Evolutionary conservation across 2,888 invertebrate species (phyloP).

Genomic region (Automeris io): DNA sequence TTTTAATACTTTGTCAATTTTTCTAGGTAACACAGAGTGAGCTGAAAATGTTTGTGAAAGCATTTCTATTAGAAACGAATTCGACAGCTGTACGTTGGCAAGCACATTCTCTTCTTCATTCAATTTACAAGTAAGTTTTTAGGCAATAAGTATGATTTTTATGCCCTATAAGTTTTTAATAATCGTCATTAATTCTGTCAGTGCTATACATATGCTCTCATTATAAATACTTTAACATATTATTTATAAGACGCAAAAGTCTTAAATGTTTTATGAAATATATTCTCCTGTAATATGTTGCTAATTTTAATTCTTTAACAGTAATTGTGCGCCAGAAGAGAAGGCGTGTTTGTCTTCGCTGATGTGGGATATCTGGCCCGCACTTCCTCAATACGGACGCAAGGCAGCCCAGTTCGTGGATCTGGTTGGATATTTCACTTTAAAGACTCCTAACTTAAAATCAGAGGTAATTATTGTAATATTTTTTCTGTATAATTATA

Average conservation of each 20-base stretch:
- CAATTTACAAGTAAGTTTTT: slow-evolving; percentile 86
- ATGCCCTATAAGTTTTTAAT: too few relatives aligned
- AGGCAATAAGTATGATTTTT: too few relatives aligned
- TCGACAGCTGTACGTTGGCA: slow-evolving; percentile 96
- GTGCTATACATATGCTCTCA: too few relatives aligned
- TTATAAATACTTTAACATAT: too few relatives aligned
- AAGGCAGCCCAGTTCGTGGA: slow-evolving; percentile 98
- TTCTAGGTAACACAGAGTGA: slow-evolving; percentile 77
- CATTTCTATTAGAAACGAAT: slow-evolving; percentile 95
- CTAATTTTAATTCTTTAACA: slow-evolving; percentile 28
- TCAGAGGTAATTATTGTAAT: slow-evolving; percentile 64
- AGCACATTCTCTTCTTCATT: slow-evolving; percentile 90
- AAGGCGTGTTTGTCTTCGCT: slow-evolving; percentile 88
- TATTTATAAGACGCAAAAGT: too few relatives aligned
- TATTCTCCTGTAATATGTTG: not conserved
- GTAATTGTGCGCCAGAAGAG: slow-evolving; percentile 85
- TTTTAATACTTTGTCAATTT: slow-evolving; percentile 6
- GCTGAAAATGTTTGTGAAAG: slow-evolving; percentile 87
- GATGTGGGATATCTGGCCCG: slow-evolving; percentile 94
- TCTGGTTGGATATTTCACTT: slow-evolving; percentile 94
- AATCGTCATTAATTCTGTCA: too few relatives aligned
- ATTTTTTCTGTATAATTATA: not conserved
- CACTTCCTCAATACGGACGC: slow-evolving; percentile 92
- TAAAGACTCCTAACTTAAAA: slow-evolving; percentile 85
- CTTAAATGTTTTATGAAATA: too few relatives aligned